A percentile compares a stretch with the other conserved stretches of the same genome.
Conservation (phyloP, 2,113 vertebrate species). For the Etheostoma spectabile region DNA sequence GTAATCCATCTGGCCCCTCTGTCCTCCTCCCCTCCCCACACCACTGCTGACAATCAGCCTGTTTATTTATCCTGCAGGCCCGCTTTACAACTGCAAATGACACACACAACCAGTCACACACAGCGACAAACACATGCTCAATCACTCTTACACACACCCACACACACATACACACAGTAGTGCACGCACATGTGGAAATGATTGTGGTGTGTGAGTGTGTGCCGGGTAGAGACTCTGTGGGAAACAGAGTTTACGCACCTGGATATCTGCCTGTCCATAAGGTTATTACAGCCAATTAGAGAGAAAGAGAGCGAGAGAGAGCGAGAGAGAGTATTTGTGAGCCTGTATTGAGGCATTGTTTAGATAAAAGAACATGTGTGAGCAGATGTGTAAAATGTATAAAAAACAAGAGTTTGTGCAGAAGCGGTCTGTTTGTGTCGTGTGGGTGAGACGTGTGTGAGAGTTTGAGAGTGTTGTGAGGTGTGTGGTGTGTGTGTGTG, state of each 20-base stretch:
- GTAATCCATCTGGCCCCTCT: constrained; percentile 80
- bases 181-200: constrained; percentile 77
- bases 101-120: constrained; percentile 50
- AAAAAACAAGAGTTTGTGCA: constrained; percentile 49
- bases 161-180: constrained; percentile 23
- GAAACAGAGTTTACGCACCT: constrained; percentile 77
- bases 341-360: constrained; percentile 52
- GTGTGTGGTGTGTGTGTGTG: too few relatives aligned
- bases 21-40: constrained; percentile 49
- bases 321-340: constrained; percentile 43
- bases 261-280: constrained; percentile 77
- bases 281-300: constrained; percentile 80
- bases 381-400: constrained; percentile 54
- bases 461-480: too few relatives aligned
- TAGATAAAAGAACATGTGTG: constrained; percentile 46
- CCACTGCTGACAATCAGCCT: constrained; percentile 82
- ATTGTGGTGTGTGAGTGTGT: constrained; percentile 65
- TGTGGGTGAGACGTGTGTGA: too few relatives aligned
- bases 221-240: constrained; percentile 63
- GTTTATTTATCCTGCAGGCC: constrained; percentile 87
- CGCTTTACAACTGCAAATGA: constrained; percentile 72
- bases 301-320: neutral
- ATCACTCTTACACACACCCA: neutral
- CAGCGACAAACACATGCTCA: constrained; percentile 70
- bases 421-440: constrained; percentile 15